Evolutionary conservation across 2,888 invertebrate species (phyloP), one percentile per base, ranked within the genome.

Genomic region (Schizaphis graminum): DNA sequence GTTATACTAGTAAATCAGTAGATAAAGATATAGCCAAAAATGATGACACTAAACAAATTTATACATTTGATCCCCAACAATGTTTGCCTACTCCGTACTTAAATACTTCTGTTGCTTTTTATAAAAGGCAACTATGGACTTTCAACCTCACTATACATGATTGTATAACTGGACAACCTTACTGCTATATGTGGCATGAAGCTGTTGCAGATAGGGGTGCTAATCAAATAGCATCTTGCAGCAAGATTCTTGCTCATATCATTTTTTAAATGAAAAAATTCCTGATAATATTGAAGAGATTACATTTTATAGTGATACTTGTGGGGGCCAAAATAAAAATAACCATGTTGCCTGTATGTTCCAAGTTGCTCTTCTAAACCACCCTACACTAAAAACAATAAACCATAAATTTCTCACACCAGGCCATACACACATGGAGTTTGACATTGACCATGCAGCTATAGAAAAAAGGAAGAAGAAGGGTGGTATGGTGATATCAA

Each of bases 201-300:
- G 94, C 94, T 88, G 94, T 91, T 77, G 95, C 94, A 35, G 95
- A 88, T 49, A 94, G 95, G 94, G 95, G 95, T 88, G 95, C 95
- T 7, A 95, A 95, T 92, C 94, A 95, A 91, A 95, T 95, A 88
- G 95, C 95, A 53, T n/a, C n/a, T n/a, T n/a, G n/a, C n/a, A n/a
- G n/a, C n/a, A n/a, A n/a, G n/a, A n/a, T n/a, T 95, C 95, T 91
- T 95, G 95, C 95, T 86, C 95, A 92, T 95, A 94, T 94, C 88
- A 95, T 88, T 53, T 88, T 85, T 85, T 85, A 85, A 88, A 53
- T 88, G 5, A 88, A 88, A 35, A 88, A 88, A 35, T 53, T 24
- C 53, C 88, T 35, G 35, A 53, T 53, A 88, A 53, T 88, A 88
- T 35, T 88, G 53, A 88, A 88, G n/a, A 88, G 95, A 95, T 88